Conservation (phyloP, 2,797 vertebrate species). For the Danio tinwini region DNA sequence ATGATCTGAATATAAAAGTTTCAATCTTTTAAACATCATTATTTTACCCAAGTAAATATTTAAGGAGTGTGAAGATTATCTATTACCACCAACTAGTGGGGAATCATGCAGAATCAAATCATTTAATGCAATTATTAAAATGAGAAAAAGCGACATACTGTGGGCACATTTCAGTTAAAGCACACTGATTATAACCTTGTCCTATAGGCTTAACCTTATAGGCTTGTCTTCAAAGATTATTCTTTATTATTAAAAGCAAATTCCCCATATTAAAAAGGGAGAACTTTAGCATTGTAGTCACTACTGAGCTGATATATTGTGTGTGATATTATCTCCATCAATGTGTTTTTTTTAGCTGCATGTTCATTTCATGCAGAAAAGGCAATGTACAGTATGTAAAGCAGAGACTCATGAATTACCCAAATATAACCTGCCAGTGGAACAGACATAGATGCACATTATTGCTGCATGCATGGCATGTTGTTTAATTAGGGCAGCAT, state of each 20-base stretch:
- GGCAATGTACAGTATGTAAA: slow-evolving; percentile 59
- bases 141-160: neutral
- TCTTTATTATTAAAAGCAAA: neutral
- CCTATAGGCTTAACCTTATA: too few relatives aligned
- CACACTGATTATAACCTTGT: neutral
- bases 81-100: too few relatives aligned
- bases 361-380: slow-evolving; percentile 61
- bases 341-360: slow-evolving; percentile 38
- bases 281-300: neutral
- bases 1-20: too few relatives aligned
- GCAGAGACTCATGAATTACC: slow-evolving; percentile 72
- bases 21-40: too few relatives aligned
- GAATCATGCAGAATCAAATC: too few relatives aligned
- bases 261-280: neutral
- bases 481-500: slow-evolving; percentile 77
- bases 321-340: slow-evolving; percentile 57
- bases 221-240: neutral
- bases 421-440: slow-evolving; percentile 78
- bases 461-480: slow-evolving; percentile 71
- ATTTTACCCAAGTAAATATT: too few relatives aligned
- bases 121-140: too few relatives aligned
- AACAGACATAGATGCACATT: slow-evolving; percentile 78
- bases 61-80: too few relatives aligned
- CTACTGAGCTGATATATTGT: neutral
- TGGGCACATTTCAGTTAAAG: neutral